These are phyloP conservation scores for Propsilocerus akamusi DNA, from an alignment of 1,140 invertebrate species.

Conservation along the genomic window DNA sequence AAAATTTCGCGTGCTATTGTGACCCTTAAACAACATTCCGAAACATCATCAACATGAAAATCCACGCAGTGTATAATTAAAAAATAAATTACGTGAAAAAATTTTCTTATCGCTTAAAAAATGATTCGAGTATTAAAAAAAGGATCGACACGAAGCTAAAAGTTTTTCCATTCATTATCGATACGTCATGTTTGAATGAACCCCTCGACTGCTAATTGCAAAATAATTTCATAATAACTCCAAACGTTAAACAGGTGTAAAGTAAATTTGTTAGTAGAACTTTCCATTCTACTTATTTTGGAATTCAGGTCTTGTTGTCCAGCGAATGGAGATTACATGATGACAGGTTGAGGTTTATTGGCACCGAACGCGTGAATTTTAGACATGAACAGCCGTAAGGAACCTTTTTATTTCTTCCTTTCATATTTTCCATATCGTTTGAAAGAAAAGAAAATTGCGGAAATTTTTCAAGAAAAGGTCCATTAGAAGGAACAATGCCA, in stretches of 20 bases:
- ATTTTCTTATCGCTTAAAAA: no score
- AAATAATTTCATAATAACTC: background rate
- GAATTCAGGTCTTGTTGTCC: background rate
- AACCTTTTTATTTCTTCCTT: background rate
- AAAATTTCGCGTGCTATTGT: no score
- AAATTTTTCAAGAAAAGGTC: background rate
- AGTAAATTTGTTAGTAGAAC: background rate
- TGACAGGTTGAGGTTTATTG: constrained; percentile 1
- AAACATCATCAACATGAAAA: no score
- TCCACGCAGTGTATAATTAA: no score
- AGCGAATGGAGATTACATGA: background rate
- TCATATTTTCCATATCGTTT: background rate
- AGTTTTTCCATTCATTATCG: background rate
- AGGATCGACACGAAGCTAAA: background rate
- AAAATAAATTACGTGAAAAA: no score
- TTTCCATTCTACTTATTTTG: background rate
- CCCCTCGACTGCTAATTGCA: no score
- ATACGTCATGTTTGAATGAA: background rate
- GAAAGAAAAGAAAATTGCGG: background rate
- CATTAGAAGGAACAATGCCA: background rate
- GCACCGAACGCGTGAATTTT: background rate
- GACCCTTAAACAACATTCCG: no score
- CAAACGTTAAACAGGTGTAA: background rate
- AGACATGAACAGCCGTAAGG: no score
- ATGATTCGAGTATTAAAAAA: no score